Conservation (phyloP, 2,797 vertebrate genomes). For the Gadopsis marmoratus region DNA sequence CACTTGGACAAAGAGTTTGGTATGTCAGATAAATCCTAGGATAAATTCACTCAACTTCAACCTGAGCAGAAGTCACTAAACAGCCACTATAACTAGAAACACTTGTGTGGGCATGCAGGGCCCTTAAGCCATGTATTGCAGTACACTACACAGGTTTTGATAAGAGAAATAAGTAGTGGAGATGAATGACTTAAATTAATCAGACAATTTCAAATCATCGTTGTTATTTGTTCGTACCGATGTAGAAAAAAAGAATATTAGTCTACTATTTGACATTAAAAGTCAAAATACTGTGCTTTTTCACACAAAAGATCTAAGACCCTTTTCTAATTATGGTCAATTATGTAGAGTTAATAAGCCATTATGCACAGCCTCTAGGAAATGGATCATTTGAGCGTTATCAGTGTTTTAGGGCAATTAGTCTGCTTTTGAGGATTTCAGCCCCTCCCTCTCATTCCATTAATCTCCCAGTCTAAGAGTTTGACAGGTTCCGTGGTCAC, state of each 20-base stretch:
- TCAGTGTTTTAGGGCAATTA: slow-evolving; percentile 78
- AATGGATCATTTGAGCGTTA: slow-evolving; percentile 69
- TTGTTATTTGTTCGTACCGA: not conserved
- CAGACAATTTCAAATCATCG: not conserved
- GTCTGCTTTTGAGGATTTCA: slow-evolving; percentile 67
- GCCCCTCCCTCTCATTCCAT: slow-evolving; percentile 28
- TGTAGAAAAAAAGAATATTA: slow-evolving; percentile 13
- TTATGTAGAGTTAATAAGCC: slow-evolving; percentile 74
- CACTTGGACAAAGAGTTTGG: not conserved
- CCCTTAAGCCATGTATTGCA: not conserved
- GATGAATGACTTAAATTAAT: not conserved
- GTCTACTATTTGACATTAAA: slow-evolving; percentile 46
- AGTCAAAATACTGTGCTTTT: slow-evolving; percentile 46
- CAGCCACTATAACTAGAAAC: not conserved
- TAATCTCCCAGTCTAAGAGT: slow-evolving; percentile 32
- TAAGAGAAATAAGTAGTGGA: not conserved
- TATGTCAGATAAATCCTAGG: not conserved
- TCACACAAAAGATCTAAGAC: slow-evolving; percentile 64
- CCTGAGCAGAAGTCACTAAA: not conserved
- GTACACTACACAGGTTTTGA: not conserved
- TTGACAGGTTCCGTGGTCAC: slow-evolving; percentile 44
- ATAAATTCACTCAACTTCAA: not conserved
- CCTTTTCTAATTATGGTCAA: slow-evolving; percentile 70
- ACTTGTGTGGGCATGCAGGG: not conserved
- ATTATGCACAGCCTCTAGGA: slow-evolving; percentile 69